Percentiles rank a stretch among this genome's conserved stretches.
Evolutionary conservation across 2,113 vertebrate species (phyloP).

Genomic region (Eonycteris spelaea): DNA sequence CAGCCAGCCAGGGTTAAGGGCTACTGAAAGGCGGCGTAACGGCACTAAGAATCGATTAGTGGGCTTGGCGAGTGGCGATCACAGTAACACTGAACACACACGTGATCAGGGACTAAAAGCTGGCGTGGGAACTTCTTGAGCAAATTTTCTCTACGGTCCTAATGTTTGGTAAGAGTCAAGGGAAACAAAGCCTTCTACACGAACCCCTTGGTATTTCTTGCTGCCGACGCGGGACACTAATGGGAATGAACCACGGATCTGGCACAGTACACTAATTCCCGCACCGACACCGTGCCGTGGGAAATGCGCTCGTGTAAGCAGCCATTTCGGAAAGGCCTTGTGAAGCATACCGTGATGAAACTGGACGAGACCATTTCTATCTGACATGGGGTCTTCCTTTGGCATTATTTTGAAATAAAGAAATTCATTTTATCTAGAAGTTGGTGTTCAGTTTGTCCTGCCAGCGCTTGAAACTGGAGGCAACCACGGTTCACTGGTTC

Average conservation of each 20-base stretch:
- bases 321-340: not conserved
- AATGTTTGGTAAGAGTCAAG: not conserved
- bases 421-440: not conserved
- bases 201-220: not conserved
- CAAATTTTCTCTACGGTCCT: not conserved
- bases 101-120: not conserved
- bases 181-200: not conserved
- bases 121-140: not conserved
- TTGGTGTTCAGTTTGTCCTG: not conserved
- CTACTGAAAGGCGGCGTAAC: not conserved
- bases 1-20: not conserved
- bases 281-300: not conserved
- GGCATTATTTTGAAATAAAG: constrained; percentile 11
- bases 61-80: not conserved
- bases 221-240: not conserved
- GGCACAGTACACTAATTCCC: not conserved
- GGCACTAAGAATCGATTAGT: not conserved
- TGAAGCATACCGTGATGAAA: not conserved
- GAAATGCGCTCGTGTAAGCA: not conserved
- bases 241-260: not conserved
- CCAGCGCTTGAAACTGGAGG: not conserved
- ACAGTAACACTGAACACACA: not conserved
- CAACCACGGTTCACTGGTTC: not conserved
- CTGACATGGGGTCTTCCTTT: not conserved
- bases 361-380: not conserved